Evolutionary conservation across 2,113 vertebrate species (phyloP).

Genomic region (Motacilla tschutschensis): DNA sequence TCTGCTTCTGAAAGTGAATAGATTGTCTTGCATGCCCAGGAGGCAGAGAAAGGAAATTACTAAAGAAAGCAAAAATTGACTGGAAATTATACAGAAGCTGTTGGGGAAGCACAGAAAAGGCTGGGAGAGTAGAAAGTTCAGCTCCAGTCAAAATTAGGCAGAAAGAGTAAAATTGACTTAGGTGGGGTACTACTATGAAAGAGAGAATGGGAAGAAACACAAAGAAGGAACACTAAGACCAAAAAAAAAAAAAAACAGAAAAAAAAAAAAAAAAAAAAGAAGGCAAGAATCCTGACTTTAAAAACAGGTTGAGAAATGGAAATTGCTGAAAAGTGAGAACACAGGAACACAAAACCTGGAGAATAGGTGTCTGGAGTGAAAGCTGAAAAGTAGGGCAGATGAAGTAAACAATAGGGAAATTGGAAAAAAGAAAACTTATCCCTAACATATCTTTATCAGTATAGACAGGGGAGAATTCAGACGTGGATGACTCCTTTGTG

Average conservation of each 20-base stretch:
- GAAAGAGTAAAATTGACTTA: not conserved
- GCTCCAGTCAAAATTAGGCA: not conserved
- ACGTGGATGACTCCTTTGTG: not conserved
- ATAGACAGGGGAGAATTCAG: not conserved
- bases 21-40: not conserved
- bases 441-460: not conserved
- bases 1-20: not conserved
- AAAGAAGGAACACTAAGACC: not conserved
- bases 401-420: not conserved
- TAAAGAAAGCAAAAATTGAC: not conserved
- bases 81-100: not conserved
- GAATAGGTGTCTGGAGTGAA: not conserved
- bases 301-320: not conserved
- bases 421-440: not conserved
- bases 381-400: not conserved
- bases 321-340: not conserved
- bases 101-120: not conserved
- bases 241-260: not conserved
- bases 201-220: not conserved
- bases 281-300: not conserved
- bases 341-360: not conserved
- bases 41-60: slow-evolving; percentile 19
- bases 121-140: not conserved
- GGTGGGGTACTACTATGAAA: not conserved
- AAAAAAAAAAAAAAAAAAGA: not conserved